A percentile compares a stretch with the other conserved stretches of the same genome.
Conservation (phyloP, 2,113 vertebrate species). For the Dermatemys mawii region DNA sequence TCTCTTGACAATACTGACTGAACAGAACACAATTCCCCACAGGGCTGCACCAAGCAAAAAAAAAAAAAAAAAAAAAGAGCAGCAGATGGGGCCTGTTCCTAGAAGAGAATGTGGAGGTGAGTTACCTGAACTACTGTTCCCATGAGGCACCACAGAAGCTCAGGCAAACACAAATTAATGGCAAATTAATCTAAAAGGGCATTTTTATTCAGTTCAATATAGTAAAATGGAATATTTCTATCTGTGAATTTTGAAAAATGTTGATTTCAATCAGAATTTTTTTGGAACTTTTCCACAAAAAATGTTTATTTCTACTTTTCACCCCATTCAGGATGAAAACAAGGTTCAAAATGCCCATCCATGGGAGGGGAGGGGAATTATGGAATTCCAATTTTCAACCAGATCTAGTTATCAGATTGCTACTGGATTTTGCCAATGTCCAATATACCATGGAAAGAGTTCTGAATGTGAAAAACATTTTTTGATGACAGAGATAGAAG, state of each 20-base stretch:
- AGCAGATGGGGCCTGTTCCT: too few species aligned
- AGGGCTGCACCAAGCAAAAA: too few species aligned
- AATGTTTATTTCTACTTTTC: background rate
- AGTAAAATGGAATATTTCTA: background rate
- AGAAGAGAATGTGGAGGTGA: background rate
- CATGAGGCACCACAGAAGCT: background rate
- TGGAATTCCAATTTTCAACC: background rate
- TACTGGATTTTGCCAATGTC: too few species aligned
- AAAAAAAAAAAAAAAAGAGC: too few species aligned
- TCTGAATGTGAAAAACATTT: background rate
- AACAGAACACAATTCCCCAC: background rate
- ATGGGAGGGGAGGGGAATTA: too few species aligned
- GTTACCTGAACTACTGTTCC: background rate
- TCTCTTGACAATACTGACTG: background rate
- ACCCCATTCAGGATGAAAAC: background rate
- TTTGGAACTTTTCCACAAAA: background rate
- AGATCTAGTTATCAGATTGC: background rate
- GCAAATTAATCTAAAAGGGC: background rate
- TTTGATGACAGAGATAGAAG: background rate
- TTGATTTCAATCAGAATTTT: background rate
- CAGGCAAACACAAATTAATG: background rate
- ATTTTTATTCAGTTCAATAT: background rate
- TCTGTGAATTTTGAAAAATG: background rate
- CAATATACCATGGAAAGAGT: too few species aligned
- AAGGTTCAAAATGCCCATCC: background rate